Evolutionary conservation across 2,797 vertebrate genomes (phyloP).

Genomic region (Rachycentron canadum): DNA sequence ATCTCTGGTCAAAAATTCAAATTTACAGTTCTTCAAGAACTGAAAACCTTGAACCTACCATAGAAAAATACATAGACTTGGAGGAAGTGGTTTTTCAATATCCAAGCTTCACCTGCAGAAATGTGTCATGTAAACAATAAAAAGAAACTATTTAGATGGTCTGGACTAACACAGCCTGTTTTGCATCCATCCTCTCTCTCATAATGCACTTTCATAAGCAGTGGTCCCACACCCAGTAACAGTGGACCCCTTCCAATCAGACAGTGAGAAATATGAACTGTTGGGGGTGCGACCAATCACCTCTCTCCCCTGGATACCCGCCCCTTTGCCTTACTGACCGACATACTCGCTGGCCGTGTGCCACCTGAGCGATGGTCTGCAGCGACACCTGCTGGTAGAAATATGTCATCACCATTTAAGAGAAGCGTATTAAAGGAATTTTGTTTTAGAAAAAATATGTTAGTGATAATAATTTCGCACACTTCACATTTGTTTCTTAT

Average conservation of each 20-base stretch:
- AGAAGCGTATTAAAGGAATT: too few species aligned
- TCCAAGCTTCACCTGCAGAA: neutral
- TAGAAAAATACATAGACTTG: neutral
- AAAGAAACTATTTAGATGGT: neutral
- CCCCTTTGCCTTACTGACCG: constrained; percentile 81
- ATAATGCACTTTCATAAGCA: constrained; percentile 29
- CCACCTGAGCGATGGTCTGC: constrained; percentile 22
- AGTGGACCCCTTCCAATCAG: constrained; percentile 74
- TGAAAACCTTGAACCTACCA: too few species aligned
- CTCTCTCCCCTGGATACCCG: constrained; percentile 56
- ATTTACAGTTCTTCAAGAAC: neutral
- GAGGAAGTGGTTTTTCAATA: neutral
- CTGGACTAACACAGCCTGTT: neutral
- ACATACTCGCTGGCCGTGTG: constrained; percentile 45
- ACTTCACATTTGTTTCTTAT: neutral
- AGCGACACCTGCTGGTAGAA: constrained; percentile 61
- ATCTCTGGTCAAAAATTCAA: neutral
- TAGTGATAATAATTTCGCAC: neutral
- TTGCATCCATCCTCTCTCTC: constrained; percentile 2
- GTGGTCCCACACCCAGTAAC: constrained; percentile 69
- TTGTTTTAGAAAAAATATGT: too few species aligned
- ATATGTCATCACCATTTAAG: neutral
- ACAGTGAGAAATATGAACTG: constrained; percentile 63
- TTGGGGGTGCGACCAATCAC: constrained; percentile 84
- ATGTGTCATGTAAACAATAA: neutral